Evolutionary conservation across 2,113 vertebrate genomes (phyloP).

Genomic region (Isichthys henryi): DNA sequence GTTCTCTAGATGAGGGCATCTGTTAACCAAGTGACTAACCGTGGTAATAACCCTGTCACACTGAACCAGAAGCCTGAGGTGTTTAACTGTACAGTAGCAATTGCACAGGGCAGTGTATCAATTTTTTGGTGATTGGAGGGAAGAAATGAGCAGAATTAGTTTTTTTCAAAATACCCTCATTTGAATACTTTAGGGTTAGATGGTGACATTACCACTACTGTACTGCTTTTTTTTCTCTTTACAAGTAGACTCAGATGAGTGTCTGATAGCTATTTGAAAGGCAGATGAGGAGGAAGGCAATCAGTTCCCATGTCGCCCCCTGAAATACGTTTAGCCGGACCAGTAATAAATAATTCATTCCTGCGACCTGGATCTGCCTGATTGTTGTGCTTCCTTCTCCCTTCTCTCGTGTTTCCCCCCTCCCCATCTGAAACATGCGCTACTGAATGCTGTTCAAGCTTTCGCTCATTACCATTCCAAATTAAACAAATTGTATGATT

Average conservation of each 20-base stretch:
- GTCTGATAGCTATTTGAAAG: background rate
- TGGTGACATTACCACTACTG: background rate
- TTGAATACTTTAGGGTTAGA: background rate
- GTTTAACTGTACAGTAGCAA: background rate
- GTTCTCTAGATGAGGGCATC: background rate
- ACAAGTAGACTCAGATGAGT: background rate
- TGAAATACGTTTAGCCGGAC: background rate
- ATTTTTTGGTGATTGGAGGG: background rate
- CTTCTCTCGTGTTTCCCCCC: background rate
- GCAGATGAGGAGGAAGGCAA: background rate
- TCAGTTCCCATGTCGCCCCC: background rate
- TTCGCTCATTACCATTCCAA: background rate
- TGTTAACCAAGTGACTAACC: slow-evolving; percentile 5
- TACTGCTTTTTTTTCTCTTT: background rate
- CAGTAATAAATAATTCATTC: background rate
- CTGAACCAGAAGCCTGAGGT: background rate
- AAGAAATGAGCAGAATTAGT: too few species aligned
- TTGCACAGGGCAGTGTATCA: background rate
- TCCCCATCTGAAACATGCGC: background rate
- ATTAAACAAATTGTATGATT: slow-evolving; percentile 1
- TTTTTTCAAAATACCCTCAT: background rate
- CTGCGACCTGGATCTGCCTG: background rate
- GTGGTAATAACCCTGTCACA: slow-evolving; percentile 4
- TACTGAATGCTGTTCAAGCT: background rate
- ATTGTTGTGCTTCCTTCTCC: background rate